Base-by-base conservation (phyloP, 2,797 vertebrate species). In the Muraenolepis orangiensis region DNA sequence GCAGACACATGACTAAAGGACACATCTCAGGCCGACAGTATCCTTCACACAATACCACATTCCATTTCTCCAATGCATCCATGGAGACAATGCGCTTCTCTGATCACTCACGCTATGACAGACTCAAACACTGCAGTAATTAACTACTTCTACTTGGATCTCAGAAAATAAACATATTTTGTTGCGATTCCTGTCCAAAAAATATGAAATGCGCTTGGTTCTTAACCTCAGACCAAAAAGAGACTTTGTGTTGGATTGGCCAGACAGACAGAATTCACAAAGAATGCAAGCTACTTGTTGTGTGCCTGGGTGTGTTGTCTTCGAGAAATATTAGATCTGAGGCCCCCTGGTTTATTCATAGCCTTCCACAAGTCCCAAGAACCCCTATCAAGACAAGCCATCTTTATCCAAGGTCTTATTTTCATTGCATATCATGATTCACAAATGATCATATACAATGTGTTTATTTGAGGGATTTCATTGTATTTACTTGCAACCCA, bases 271-370 rank as follows among this genome's bases (percentile, higher is more conserved):
- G 71, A 74, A 74, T 75, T 90, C 85, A 92, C 94, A 88, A 91
- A 93, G 92, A 85, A 93, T 92, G 85, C 80, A 93, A 87, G 75
- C 71, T 67, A 57, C 31, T 80, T 89, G 86, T 86, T 91, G 90
- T 91, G 76, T 82, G 83, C 80, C 80, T 66, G 76, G 72, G 88
- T 90, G 87, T 83, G 78, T 81, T 87, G 84, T 84, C 78, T 69
- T 66, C 82, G 78, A 82, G 85, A 81, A 78, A 84, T 78, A 81
- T 72, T 72, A 76, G 74, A 84, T 82, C 75, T 79, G 72, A 79
- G 75, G 51, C 51, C 20, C 6, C 51, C 51, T 6, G 6, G 11
- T 51, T 51, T 51, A 51, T 51, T 51, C 42, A 51, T 51, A 20
- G 42, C 42, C 42, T 51, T 69, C 23, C 78, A 71, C 68, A 75